Evolutionary conservation across 1,140 invertebrate species (phyloP), one percentile per base, ranked within the genome.

Genomic region (Aphaenogaster ashmeadi): DNA sequence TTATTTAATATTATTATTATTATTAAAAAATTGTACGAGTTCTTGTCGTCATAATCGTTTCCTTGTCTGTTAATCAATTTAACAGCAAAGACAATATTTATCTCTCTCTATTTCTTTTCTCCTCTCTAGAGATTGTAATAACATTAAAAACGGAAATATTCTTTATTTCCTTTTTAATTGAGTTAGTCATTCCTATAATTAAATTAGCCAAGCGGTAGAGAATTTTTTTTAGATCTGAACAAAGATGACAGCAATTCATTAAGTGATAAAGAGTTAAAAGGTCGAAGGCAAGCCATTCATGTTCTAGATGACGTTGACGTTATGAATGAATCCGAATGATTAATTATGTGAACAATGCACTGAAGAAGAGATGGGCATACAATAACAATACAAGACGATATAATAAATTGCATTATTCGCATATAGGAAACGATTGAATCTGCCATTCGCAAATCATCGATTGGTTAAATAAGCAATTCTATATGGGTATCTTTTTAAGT

Each of bases 201-300:
- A 36, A 78, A 78, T 62, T 62, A 79, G 41, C 6, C 41, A 62
- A 41, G 38, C 21, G 41, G 27, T 33, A 47, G n/a, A 18, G 38
- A 33, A 36, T 18, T 41, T 47, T 64, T 47, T 11, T 77, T 79
- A 36, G 27, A 41, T 41, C 21, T n/a, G 9, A 64, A 47, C 11
- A 11, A n/a, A 18, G 11, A 79, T 79, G 77, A 66, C 41, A 50
- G 41, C 60, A 67, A 79, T 79, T 79, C 41, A 47, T 44, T 79
- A 66, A 79, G 13, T 11, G 18, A 66, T 67, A 11, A 79, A 79
- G 44, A 79, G 62, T 66, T 50, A 64, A 36, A 79, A 79, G 60
- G 13, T 66, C 44, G 21, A 79, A 33, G 60, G 15, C 5, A 44
- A 44, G 13, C 3, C 5, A 47, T 47, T 66, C 18, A n/a, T 7